Percentiles rank a stretch among this genome's conserved stretches.
These are phyloP conservation scores for Antigone vipio DNA, from an alignment of 2,113 vertebrate species.

Conservation along the genomic window DNA sequence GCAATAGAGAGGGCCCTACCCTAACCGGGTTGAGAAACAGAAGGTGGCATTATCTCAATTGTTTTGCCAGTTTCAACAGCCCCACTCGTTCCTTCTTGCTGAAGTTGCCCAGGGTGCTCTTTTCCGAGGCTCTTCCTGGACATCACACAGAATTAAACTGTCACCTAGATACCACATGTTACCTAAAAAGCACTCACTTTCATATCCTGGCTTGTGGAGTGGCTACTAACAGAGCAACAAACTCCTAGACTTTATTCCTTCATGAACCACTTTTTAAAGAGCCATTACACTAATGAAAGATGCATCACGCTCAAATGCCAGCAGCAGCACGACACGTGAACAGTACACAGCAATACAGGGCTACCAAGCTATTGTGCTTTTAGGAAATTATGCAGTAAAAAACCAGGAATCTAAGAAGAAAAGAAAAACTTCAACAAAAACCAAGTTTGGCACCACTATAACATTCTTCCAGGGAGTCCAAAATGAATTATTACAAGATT, in stretches of 20 bases:
- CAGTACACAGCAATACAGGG: neutral
- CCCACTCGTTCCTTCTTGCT: neutral
- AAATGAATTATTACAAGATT: conserved; percentile 20
- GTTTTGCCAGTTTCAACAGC: neutral
- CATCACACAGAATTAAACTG: neutral
- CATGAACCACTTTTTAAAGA: neutral
- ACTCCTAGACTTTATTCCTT: neutral
- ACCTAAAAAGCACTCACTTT: neutral
- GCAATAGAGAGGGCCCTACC: conserved; percentile 56
- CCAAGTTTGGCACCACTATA: neutral
- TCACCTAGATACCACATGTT: neutral
- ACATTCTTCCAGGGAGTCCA: neutral
- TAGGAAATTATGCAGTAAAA: neutral
- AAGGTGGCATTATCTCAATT: conserved; percentile 1
- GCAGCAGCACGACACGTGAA: neutral
- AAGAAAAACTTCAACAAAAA: neutral
- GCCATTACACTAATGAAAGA: neutral
- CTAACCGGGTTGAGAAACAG: conserved; percentile 44
- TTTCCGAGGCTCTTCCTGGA: neutral
- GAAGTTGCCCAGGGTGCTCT: neutral
- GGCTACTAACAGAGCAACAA: neutral
- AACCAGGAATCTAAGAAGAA: neutral
- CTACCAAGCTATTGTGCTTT: neutral
- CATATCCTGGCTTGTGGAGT: neutral
- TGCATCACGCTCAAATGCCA: neutral